These are phyloP conservation scores for Euborellia annulipes DNA, from an alignment of 1,140 invertebrate genomes.

Conservation along the genomic window DNA sequence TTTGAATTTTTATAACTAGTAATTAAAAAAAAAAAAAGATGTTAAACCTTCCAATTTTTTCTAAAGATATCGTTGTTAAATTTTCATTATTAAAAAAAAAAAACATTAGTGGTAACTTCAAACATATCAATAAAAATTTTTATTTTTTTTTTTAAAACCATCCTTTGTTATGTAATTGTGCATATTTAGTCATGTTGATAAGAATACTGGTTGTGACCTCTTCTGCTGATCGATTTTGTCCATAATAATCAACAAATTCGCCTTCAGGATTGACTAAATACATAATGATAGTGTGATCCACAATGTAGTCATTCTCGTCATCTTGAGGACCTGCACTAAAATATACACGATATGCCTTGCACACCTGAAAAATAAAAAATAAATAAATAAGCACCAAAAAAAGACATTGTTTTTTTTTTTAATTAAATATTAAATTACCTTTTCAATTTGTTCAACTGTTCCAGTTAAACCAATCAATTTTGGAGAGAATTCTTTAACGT, in stretches of 20 bases:
- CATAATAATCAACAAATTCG: conserved; percentile 94
- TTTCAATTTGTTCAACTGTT: conserved; percentile 63
- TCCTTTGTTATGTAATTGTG: conserved; percentile 35
- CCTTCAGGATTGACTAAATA: conserved; percentile 94
- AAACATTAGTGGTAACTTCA: too few species aligned
- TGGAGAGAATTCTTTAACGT: conserved; percentile 87
- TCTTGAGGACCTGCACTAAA: conserved; percentile 89
- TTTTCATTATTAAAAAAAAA: too few species aligned
- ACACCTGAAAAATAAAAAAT: conserved; percentile 32
- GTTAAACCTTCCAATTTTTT: too few species aligned
- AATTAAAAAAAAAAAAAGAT: too few species aligned
- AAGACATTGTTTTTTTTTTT: too few species aligned
- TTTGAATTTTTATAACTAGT: too few species aligned
- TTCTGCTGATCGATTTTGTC: conserved; percentile 69
- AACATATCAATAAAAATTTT: too few species aligned
- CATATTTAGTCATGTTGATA: conserved; percentile 61
- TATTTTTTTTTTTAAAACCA: too few species aligned
- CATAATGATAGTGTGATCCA: conserved; percentile 97
- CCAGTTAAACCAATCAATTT: conserved; percentile 90
- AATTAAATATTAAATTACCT: conserved; percentile 17
- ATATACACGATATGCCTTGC: conserved; percentile 90
- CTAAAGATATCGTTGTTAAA: too few species aligned
- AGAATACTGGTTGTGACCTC: conserved; percentile 59
- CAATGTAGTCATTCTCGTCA: conserved; percentile 90
- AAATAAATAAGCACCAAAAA: too few species aligned